Conservation (phyloP, 2,113 vertebrate genomes). For the Thamnaconus septentrionalis region DNA sequence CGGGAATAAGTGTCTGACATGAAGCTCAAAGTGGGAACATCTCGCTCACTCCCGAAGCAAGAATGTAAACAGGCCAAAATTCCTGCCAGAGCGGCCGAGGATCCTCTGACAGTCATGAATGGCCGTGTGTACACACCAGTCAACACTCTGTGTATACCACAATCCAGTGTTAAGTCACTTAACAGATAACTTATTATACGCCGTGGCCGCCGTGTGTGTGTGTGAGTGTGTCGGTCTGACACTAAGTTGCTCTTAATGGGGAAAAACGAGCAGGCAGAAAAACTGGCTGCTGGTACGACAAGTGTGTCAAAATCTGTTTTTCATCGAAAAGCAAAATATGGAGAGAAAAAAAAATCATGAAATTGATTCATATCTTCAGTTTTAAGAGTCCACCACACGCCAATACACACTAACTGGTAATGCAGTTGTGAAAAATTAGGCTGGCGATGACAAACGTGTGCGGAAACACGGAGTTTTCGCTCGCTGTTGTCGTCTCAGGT, state of each 20-base stretch:
- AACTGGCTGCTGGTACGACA: too few species aligned
- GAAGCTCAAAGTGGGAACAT: constrained; percentile 64
- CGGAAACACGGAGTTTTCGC: too few species aligned
- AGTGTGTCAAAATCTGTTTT: too few species aligned
- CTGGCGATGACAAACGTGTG: too few species aligned
- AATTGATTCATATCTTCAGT: too few species aligned
- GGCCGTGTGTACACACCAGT: constrained; percentile 62
- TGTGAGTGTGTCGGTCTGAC: constrained; percentile 18
- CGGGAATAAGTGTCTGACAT: constrained; percentile 55
- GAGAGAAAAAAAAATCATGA: too few species aligned
- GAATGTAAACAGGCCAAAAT: constrained; percentile 81
- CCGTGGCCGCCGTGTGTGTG: constrained; percentile 4
- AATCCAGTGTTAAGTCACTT: constrained; percentile 45
- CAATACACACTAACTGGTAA: too few species aligned
- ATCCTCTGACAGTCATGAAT: constrained; percentile 67
- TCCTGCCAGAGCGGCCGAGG: constrained; percentile 68
- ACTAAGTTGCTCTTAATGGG: constrained; percentile 3
- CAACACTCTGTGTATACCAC: constrained; percentile 55
- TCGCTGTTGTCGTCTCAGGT: too few species aligned
- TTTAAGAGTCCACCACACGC: too few species aligned
- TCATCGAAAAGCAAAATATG: too few species aligned
- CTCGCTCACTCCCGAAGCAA: constrained; percentile 73
- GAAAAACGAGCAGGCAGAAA: too few species aligned
- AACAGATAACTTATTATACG: constrained; percentile 41
- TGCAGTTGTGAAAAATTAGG: too few species aligned